Evolutionary conservation across 2,888 invertebrate species (phyloP).

Genomic region (Clostera curtula): DNA sequence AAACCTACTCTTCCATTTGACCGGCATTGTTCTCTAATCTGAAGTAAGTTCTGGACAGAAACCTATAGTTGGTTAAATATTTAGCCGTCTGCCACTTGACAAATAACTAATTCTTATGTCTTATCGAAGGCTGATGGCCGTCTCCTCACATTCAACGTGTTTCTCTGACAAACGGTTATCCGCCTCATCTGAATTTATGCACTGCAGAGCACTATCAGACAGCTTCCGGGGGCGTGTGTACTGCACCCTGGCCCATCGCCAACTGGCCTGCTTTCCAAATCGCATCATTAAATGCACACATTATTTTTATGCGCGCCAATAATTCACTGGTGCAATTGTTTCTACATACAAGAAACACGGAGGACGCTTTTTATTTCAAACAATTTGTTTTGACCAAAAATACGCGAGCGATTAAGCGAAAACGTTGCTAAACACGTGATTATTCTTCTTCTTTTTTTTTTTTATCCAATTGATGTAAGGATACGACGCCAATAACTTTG

Average conservation of each 20-base stretch:
- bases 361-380: conserved; percentile 18
- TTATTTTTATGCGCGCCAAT: conserved; percentile 38
- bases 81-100: too few relatives aligned
- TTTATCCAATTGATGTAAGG: too few relatives aligned
- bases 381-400: conserved; percentile 22
- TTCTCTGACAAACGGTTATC: conserved; percentile 14
- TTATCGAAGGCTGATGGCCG: background rate
- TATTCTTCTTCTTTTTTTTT: too few relatives aligned
- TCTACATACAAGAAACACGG: conserved; percentile 26
- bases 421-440: too few relatives aligned
- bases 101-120: conserved; percentile 8
- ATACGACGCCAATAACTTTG: too few relatives aligned
- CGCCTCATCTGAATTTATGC: conserved; percentile 32
- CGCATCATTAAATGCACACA: conserved; percentile 44
- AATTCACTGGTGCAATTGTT: conserved; percentile 40
- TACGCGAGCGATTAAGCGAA: conserved; percentile 17
- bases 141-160: conserved; percentile 8
- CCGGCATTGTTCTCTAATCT: too few relatives aligned
- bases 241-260: conserved; percentile 48
- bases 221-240: conserved; percentile 51
- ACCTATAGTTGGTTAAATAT: too few relatives aligned
- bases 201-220: conserved; percentile 29
- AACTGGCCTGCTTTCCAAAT: conserved; percentile 51
- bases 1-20: too few relatives aligned
- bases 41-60: too few relatives aligned